phyloP scores from a whole-genome alignment of 2,797 vertebrate genomes.

The Vireo griseus region DNA sequence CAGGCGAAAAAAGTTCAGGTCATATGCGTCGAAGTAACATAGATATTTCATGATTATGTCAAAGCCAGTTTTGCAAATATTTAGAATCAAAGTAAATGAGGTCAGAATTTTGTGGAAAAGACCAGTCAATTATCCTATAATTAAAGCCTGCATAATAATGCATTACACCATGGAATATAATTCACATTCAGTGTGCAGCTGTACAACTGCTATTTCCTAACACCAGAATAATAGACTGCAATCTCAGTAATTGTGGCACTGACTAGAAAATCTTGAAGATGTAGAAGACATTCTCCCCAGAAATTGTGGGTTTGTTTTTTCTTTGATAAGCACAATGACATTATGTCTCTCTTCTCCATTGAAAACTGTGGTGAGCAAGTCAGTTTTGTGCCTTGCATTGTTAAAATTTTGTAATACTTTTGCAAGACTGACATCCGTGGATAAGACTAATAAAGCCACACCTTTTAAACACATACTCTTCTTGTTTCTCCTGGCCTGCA shows the following conservation, averaged over 20 bases:
- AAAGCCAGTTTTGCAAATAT: constrained; percentile 59
- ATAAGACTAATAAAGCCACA: background rate
- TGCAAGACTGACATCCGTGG: background rate
- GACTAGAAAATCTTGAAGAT: constrained; percentile 16
- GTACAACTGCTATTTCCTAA: constrained; percentile 50
- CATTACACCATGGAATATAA: constrained; percentile 42
- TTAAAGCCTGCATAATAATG: constrained; percentile 58
- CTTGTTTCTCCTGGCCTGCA: constrained; percentile 8
- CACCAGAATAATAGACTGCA: constrained; percentile 35
- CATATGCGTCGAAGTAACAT: background rate
- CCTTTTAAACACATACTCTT: background rate
- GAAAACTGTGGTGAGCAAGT: background rate
- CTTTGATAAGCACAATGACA: constrained; percentile 14
- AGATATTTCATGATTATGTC: constrained; percentile 27
- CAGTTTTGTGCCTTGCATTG: background rate
- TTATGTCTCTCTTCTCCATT: background rate
- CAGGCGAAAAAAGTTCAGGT: background rate
- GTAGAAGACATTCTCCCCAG: background rate
- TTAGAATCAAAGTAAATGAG: constrained; percentile 62
- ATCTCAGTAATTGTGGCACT: constrained; percentile 45
- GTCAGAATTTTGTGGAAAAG: constrained; percentile 55
- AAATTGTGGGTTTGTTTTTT: background rate
- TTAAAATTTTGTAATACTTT: constrained; percentile 24
- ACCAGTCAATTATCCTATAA: constrained; percentile 52
- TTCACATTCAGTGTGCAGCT: constrained; percentile 49